phyloP scores from a whole-genome alignment of 2,888 invertebrate species.

The Doris montereyensis region DNA sequence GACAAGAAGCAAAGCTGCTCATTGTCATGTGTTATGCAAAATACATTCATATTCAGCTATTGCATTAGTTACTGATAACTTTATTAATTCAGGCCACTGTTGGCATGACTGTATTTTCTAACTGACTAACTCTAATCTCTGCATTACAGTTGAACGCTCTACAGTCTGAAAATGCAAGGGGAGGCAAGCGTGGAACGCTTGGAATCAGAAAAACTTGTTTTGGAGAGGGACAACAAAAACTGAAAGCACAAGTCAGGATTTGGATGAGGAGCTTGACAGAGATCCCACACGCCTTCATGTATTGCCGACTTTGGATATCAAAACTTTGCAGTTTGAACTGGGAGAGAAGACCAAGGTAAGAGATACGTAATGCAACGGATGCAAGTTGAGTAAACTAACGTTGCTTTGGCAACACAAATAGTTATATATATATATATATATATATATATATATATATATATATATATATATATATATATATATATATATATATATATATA shows the following conservation, averaged over 20 bases:
- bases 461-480: too few species aligned
- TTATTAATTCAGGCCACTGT: too few species aligned
- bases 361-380: too few species aligned
- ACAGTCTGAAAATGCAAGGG: constrained; percentile 92
- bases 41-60: too few species aligned
- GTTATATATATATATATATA: too few species aligned
- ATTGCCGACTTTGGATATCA: constrained; percentile 69
- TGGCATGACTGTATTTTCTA: background rate
- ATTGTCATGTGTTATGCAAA: too few species aligned
- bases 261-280: constrained; percentile 80
- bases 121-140: background rate
- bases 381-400: too few species aligned
- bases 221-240: constrained; percentile 91
- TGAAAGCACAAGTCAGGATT: constrained; percentile 78
- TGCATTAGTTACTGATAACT: too few species aligned
- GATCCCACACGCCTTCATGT: constrained; percentile 67
- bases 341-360: constrained; percentile 72
- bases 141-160: constrained; percentile 82
- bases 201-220: constrained; percentile 89
- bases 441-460: too few species aligned
- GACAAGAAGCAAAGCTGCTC: too few species aligned
- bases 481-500: too few species aligned
- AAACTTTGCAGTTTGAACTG: constrained; percentile 70
- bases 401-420: too few species aligned
- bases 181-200: constrained; percentile 92